These are phyloP conservation scores for Kryphioiulus occultus DNA, from an alignment of 2,888 invertebrate genomes.

Conservation along the genomic window DNA sequence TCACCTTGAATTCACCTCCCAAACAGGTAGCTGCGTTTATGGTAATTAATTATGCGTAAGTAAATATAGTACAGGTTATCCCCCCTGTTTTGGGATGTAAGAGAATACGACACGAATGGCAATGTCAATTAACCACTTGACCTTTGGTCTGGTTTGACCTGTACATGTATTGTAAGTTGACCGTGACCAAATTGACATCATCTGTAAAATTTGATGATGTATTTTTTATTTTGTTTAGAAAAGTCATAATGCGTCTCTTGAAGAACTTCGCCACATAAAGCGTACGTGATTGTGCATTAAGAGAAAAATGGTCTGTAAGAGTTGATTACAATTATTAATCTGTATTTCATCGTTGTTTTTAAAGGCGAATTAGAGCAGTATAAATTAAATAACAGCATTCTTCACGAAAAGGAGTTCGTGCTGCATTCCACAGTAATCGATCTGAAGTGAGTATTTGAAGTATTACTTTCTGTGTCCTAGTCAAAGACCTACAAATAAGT, in stretches of 20 bases:
- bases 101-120: too few species aligned
- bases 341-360: neutral
- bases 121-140: too few species aligned
- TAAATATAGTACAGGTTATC: neutral
- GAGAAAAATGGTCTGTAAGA: neutral
- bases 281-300: neutral
- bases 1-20: neutral
- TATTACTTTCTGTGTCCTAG: neutral
- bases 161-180: neutral
- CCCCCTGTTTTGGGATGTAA: neutral
- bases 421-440: constrained; percentile 33
- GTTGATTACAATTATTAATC: neutral
- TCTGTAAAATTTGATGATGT: neutral
- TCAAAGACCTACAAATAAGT: too few species aligned
- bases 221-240: constrained; percentile 42
- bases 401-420: constrained; percentile 45
- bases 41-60: neutral
- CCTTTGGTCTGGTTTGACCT: neutral
- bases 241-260: constrained; percentile 15
- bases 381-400: constrained; percentile 43
- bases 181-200: too few species aligned
- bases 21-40: neutral
- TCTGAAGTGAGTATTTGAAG: constrained; percentile 47
- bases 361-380: constrained; percentile 43
- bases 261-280: constrained; percentile 33